Evolutionary conservation across 2,888 invertebrate genomes (phyloP), one percentile per base, ranked within the genome.

Genomic region (Cotesia congregata): DNA sequence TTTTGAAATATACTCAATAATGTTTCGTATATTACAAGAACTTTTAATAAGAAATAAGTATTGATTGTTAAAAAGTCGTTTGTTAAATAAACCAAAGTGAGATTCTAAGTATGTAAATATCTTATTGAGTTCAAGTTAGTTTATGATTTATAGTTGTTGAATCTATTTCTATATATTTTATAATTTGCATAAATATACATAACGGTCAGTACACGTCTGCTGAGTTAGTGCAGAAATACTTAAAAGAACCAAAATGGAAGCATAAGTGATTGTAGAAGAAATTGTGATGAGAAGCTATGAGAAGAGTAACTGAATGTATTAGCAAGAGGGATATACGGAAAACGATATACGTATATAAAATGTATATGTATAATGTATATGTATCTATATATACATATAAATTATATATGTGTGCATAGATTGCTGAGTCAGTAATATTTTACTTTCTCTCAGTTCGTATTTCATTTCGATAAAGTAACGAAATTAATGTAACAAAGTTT

Each of bases 371-470:
- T 3, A 30, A 30, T 30, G 30, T 30, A 30, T 3, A 30, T 30
- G 30, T 30, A 30, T 30, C 3, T 30, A 30, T 30, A 30, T 4
- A 30, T 30, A 30, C 30, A 30, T 30, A 30, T 30, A 30, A 30
- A 30, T 30, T 30, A 30, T 83, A 82, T 41, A 81, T 78, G 83
- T 81, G 84, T 82, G 83, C 83, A 85, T 85, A 85, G 85, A 85
- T 84, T 81, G 83, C 85, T 78, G 83, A 85, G 82, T 85, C 85
- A 85, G 85, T 82, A 78, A 77, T 41, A 39, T 38, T 61, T 71
- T 30, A 61, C 61, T 80, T 80, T 78, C 79, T 80, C 80, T 79
- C 67, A 78, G 78, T 77, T 7, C 78, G 73, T 80, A 78, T 77
- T 73, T 78, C 78, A 67, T 73, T 73, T 69, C 71, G 71, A 30